Base-by-base conservation (phyloP, 1,140 invertebrate genomes). In the Drosophila murphyi region DNA sequence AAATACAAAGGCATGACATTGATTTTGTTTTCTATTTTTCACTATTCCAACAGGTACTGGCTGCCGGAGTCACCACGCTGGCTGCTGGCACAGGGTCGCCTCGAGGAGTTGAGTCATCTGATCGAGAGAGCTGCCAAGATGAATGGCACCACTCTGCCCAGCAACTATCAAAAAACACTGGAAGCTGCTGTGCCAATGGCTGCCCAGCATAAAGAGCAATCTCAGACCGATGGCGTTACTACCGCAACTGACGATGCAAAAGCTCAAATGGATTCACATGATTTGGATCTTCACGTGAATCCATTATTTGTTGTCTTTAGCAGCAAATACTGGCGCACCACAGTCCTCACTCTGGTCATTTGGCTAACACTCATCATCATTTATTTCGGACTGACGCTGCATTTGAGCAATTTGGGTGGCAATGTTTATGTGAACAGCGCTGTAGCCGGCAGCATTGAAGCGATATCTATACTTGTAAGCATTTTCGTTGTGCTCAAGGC, bases 1-100 rank as follows among this genome's bases (percentile, higher is more conserved):
- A 86, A 88, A 87, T 87, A 31, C 29, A 43, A 28, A n/a, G 1
- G 3, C 51, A 71, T 32, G 59, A 64, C 78, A 72, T 48, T 82
- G 82, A 82, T 69, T 81, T 28, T 8, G 52, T 12, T 5, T 4
- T 2, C 31, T 34, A 3, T 41, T 32, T 29, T 31, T 5, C 34
- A 2, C 1, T n/a, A 3, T n/a, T 56, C 34, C 37, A 48, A 28
- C 80, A 96, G 94, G 94, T 96, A 95, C 93, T 93, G 97, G 45
- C 91, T 97, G 43, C 96, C 96, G 1, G 97, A 97, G 94, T 97
- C 96, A 2, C 96, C 97, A n/a, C 94, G 96, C 74, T 98, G 97
- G 97, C 92, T 97, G 10, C 90, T 97, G 10, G 95, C 96, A 3
- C 94, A 96, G 85, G 96, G 96, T n/a, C 94, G 94, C 76, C 93